Percentiles rank a stretch among this genome's conserved stretches.
Conservation (phyloP, 1,140 invertebrate species). For the Heliconius congener region DNA sequence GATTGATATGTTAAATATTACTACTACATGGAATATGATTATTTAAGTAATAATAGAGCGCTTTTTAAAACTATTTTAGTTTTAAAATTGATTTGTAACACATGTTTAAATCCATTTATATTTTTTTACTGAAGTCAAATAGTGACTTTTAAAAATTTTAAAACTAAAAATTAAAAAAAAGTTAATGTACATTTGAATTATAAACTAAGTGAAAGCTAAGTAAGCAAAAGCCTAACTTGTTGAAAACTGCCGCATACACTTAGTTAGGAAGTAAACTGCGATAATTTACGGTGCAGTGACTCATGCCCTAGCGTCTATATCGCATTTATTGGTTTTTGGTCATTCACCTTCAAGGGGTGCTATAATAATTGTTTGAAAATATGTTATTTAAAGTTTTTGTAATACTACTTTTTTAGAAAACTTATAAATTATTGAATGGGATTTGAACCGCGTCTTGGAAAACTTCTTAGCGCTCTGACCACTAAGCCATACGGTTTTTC, state of each 20-base stretch:
- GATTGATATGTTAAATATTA: too few species aligned
- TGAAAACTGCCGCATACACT: constrained; percentile 39
- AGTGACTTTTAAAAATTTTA: background rate
- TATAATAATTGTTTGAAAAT: constrained; percentile 13
- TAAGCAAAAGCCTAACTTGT: constrained; percentile 16
- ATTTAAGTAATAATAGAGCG: too few species aligned
- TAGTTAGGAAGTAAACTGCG: constrained; percentile 45
- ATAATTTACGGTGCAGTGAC: constrained; percentile 52
- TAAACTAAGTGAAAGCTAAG: background rate
- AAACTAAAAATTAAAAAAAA: background rate
- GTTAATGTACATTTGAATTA: background rate
- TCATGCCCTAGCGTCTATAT: constrained; percentile 41
- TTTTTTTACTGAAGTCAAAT: too few species aligned
- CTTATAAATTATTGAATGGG: too few species aligned
- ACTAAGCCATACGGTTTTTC: too few species aligned
- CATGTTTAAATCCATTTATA: too few species aligned
- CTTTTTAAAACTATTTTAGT: too few species aligned
- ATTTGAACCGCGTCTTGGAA: too few species aligned
- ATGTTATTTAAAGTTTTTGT: background rate
- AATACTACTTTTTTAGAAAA: too few species aligned
- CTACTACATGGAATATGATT: too few species aligned
- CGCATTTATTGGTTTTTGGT: constrained; percentile 51
- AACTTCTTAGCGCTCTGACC: too few species aligned
- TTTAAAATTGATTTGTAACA: too few species aligned
- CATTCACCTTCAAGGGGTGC: constrained; percentile 51